Evolutionary conservation across 1,140 invertebrate genomes (phyloP).

Genomic region (Apis cerana): DNA sequence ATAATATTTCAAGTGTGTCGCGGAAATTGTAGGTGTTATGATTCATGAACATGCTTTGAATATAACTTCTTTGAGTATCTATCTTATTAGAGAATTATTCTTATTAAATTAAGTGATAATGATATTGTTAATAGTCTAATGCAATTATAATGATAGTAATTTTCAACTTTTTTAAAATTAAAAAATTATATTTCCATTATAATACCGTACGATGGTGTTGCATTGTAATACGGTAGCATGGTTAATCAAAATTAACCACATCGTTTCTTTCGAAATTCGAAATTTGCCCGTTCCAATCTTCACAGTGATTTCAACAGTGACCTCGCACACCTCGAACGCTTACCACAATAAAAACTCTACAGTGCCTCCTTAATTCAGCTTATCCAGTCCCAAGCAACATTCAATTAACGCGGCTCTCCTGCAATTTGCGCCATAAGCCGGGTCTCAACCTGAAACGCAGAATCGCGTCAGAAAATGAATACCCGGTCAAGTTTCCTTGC

Average conservation of each 20-base stretch:
- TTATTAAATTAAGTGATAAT: too few relatives aligned
- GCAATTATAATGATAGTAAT: too few relatives aligned
- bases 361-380: neutral
- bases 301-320: neutral
- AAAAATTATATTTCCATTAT: too few relatives aligned
- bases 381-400: neutral
- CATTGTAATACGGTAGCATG: too few relatives aligned
- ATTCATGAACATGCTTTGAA: neutral
- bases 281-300: neutral
- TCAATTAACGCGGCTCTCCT: slow-evolving; percentile 13
- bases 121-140: too few relatives aligned
- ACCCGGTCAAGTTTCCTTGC: slow-evolving; percentile 60
- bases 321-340: neutral
- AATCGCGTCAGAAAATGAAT: slow-evolving; percentile 69
- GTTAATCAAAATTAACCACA: neutral
- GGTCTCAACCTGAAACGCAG: slow-evolving; percentile 33
- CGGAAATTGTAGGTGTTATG: neutral
- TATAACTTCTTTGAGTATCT: neutral
- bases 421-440: neutral
- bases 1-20: neutral
- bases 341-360: neutral
- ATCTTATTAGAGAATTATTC: neutral
- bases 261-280: too few relatives aligned
- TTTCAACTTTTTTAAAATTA: too few relatives aligned
- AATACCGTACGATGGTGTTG: too few relatives aligned